phyloP scores from a whole-genome alignment of 2,113 vertebrate species.

The Delphinus delphis region DNA sequence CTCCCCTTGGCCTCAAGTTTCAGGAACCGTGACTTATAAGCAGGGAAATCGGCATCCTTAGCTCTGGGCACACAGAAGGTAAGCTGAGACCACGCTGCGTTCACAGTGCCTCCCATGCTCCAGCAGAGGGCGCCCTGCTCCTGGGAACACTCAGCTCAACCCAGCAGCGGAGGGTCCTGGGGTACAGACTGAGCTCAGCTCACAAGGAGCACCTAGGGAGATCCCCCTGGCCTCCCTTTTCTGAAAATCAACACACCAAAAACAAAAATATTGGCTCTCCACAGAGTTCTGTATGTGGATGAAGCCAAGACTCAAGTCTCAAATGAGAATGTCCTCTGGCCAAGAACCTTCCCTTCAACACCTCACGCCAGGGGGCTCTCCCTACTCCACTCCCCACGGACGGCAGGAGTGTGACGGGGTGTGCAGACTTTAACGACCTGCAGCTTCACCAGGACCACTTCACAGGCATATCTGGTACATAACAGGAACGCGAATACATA shows the following conservation, averaged over 20 bases:
- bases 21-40: neutral
- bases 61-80: neutral
- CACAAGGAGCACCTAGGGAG: neutral
- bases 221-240: neutral
- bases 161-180: neutral
- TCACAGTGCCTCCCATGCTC: neutral
- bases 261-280: neutral
- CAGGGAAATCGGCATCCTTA: neutral
- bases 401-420: neutral
- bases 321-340: neutral
- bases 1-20: neutral
- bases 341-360: neutral
- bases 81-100: neutral
- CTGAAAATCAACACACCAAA: conserved; percentile 10
- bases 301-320: neutral
- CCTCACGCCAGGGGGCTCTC: neutral
- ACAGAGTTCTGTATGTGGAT: neutral
- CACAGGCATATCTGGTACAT: neutral
- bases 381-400: neutral
- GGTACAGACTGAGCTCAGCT: neutral
- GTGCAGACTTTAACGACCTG: neutral
- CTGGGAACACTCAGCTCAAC: neutral
- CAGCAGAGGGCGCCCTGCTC: conserved; percentile 49
- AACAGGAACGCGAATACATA: neutral
- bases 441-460: neutral